Evolutionary conservation across 2,797 vertebrate genomes (phyloP), one percentile per base, ranked within the genome.

Genomic region (Lacerta agilis): DNA sequence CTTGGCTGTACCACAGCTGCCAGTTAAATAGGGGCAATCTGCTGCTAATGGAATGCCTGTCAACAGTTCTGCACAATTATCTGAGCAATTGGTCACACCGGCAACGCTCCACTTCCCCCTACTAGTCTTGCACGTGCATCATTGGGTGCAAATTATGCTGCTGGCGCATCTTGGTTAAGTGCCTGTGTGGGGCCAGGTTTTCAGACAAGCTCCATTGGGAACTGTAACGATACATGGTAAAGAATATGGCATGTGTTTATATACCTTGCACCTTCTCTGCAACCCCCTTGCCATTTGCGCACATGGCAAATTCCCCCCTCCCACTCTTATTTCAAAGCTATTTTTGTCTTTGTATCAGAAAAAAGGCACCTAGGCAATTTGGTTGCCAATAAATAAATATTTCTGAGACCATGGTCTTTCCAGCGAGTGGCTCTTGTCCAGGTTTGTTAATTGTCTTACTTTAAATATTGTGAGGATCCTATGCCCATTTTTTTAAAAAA

Each of bases 1-100:
- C 82, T 90, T 89, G 29, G 77, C 86, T 95, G 64, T 86, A 64
- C 77, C 88, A 55, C 49, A 93, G 75, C 82, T 94, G 80, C 87
- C 85, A 90, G 33, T 92, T 95, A 93, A 90, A 66, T 43, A 88
- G 64, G 76, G 72, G 58, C 72, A 80, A 29, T 91, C 83, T 90
- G 73, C 8, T 88, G 55, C 29, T 92, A 89, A 92, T 88, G 55
- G 86, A 72, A 73, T 91, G 69, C 83, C 83, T 95, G 72, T 91
- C 87, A 90, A 17, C 38, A 67, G n/a, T 72, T 18, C 61, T 88
- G 75, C 43, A 61, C 33, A 69, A 58, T 91, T 89, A 82, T 0
- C 1, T 43, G 82, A 94, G 18, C 3, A 87, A 27, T 25, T 83
- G 61, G 80, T 49, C 89, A 73, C 72, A 85, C 86, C 27, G 17